Conservation (phyloP, 1,140 invertebrate species). For the Aphelinus atriplicis region DNA sequence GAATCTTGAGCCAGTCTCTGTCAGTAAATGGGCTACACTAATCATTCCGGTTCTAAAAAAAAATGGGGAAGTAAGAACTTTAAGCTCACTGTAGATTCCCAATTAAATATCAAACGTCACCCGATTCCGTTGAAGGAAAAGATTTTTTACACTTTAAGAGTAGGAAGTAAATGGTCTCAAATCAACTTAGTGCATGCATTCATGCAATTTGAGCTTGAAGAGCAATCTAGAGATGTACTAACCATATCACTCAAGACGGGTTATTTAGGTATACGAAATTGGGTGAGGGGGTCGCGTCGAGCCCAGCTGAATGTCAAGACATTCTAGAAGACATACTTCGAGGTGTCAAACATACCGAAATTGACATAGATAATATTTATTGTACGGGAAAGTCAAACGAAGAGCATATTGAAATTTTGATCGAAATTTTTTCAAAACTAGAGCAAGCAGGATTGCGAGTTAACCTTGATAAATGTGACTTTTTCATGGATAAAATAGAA, state of each 20-base stretch:
- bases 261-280: slow-evolving; percentile 4
- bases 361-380: neutral
- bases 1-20: slow-evolving; percentile 35
- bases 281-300: neutral
- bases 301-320: neutral
- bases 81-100: slow-evolving; percentile 60
- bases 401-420: slow-evolving; percentile 25
- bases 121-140: slow-evolving; percentile 55
- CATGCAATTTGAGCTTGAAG: slow-evolving; percentile 54
- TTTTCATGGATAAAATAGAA: slow-evolving; percentile 40
- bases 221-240: slow-evolving; percentile 48
- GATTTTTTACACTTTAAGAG: slow-evolving; percentile 44
- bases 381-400: neutral
- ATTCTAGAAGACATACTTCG: neutral
- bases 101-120: slow-evolving; percentile 52
- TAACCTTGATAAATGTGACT: slow-evolving; percentile 37
- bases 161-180: slow-evolving; percentile 52
- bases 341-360: neutral
- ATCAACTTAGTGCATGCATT: slow-evolving; percentile 58
- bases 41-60: slow-evolving; percentile 64
- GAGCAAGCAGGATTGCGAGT: slow-evolving; percentile 13
- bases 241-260: slow-evolving; percentile 27
- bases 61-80: slow-evolving; percentile 65
- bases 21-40: slow-evolving; percentile 64
- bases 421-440: slow-evolving; percentile 12